Conservation (phyloP, 2,888 invertebrate species). For the Melanchra persicariae region DNA sequence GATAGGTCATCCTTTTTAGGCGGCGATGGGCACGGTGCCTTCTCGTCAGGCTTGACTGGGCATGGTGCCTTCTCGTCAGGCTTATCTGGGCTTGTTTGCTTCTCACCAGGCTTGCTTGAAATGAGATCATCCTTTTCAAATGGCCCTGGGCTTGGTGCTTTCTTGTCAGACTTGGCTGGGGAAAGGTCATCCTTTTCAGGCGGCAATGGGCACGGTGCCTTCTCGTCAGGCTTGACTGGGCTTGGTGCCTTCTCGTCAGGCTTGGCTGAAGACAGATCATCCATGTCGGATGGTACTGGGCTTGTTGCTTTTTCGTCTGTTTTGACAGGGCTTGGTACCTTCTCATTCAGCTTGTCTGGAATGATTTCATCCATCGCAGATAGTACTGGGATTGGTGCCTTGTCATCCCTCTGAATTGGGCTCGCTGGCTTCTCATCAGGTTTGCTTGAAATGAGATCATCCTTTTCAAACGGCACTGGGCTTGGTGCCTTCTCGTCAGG, state of each 20-base stretch:
- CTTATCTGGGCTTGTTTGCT: slow-evolving; percentile 17
- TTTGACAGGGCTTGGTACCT: no score
- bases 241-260: not conserved
- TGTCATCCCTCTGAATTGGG: not conserved
- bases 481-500: not conserved
- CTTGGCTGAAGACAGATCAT: not conserved
- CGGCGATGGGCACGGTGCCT: not conserved
- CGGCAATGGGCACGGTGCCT: not conserved
- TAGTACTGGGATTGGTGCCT: no score
- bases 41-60: slow-evolving; percentile 5
- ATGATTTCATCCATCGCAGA: no score
- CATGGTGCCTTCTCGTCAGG: slow-evolving; percentile 22
- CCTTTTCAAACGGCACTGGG: not conserved
- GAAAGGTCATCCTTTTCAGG: no score
- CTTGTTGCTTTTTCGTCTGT: not conserved
- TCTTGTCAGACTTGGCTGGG: not conserved
- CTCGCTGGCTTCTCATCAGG: not conserved
- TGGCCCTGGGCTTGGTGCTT: not conserved
- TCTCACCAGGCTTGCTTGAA: not conserved
- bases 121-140: not conserved
- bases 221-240: not conserved
- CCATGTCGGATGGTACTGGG: not conserved
- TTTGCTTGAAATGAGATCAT: not conserved
- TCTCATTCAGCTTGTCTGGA: not conserved
- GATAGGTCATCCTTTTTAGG: slow-evolving; percentile 13